Evolutionary conservation across 2,113 vertebrate species (phyloP).

Genomic region (Myotis davidii): DNA sequence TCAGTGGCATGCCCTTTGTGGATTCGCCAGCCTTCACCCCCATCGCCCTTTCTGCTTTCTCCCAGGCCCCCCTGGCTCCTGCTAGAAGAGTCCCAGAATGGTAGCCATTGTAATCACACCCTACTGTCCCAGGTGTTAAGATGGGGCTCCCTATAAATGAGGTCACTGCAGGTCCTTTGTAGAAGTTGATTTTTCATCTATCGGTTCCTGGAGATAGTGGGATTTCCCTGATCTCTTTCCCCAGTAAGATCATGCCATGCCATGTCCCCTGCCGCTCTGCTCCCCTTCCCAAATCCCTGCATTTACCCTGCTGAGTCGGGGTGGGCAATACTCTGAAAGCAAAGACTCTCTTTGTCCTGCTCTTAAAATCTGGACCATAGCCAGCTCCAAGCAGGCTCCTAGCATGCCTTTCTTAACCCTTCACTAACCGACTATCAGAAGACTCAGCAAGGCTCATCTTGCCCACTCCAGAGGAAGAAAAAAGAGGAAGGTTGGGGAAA

Average conservation of each 20-base stretch:
- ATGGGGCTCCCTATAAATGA: neutral
- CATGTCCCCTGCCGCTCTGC: neutral
- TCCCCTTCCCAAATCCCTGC: neutral
- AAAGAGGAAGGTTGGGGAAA: constrained; percentile 37
- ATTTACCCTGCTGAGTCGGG: neutral
- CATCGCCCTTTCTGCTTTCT: neutral
- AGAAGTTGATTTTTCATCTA: neutral
- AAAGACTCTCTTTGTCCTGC: neutral
- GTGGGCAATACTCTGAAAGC: neutral
- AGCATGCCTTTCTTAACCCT: neutral
- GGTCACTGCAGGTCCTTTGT: neutral
- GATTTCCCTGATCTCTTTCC: neutral
- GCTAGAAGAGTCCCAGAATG: neutral
- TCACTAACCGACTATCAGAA: neutral
- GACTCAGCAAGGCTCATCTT: neutral
- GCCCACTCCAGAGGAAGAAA: neutral
- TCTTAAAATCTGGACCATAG: neutral
- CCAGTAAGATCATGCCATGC: neutral
- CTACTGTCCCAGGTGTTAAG: neutral
- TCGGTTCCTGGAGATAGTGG: neutral
- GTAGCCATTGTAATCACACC: neutral
- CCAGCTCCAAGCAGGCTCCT: neutral
- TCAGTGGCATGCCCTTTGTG: neutral
- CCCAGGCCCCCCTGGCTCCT: neutral
- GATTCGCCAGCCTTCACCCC: neutral